Percentiles rank a stretch among this genome's conserved stretches.
Evolutionary conservation across 2,113 vertebrate species (phyloP).

Genomic region (Vidua chalybeata): DNA sequence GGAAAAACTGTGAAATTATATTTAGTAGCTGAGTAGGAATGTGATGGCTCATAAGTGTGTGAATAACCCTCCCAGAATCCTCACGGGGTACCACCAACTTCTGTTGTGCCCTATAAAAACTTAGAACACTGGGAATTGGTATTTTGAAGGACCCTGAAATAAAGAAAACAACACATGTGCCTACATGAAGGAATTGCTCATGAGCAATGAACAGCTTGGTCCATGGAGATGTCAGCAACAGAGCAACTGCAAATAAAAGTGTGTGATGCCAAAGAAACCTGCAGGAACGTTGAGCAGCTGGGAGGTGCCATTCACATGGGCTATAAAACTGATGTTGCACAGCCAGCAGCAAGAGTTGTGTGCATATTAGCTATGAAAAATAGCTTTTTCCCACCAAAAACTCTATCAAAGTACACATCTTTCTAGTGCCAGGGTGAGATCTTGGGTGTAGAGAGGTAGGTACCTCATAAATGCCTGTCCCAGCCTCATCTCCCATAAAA

Average conservation of each 20-base stretch:
- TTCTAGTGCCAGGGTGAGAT: background rate
- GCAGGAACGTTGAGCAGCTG: background rate
- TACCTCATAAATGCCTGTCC: background rate
- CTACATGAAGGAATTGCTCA: background rate
- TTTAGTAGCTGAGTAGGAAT: background rate
- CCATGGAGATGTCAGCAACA: background rate
- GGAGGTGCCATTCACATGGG: background rate
- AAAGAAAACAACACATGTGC: background rate
- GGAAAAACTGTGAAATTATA: background rate
- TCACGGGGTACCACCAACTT: background rate
- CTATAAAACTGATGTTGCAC: background rate
- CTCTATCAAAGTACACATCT: background rate
- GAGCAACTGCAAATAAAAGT: background rate
- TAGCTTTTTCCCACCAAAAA: background rate
- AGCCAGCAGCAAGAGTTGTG: background rate
- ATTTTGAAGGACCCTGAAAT: background rate
- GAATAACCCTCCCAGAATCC: background rate
- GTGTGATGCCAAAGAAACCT: background rate
- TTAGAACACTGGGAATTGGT: background rate
- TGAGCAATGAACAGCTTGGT: background rate
- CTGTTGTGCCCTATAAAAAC: background rate
- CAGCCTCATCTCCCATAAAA: background rate
- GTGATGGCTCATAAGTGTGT: background rate
- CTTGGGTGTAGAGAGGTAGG: background rate
- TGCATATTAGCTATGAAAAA: background rate